Percentiles rank a stretch among this genome's conserved stretches.
Evolutionary conservation across 2,888 invertebrate genomes (phyloP).

Genomic region (Drosophila barbarae): DNA sequence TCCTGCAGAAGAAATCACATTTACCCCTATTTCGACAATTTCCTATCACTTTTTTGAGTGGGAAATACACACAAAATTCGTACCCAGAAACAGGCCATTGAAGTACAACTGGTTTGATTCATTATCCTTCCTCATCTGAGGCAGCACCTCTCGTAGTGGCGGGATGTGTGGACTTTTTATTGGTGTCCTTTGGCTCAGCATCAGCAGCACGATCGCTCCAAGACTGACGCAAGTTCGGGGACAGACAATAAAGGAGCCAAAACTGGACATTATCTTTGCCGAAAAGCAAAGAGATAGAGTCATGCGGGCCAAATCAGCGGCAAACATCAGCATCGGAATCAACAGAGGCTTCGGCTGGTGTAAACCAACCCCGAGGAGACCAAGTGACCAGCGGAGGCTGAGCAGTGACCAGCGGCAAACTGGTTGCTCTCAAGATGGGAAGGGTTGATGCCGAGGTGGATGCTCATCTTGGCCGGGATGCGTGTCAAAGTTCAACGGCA

Average conservation of each 20-base stretch:
- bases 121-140: constrained; percentile 9
- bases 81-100: constrained; percentile 20
- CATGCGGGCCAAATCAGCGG: constrained; percentile 66
- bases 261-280: constrained; percentile 71
- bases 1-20: background rate
- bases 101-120: constrained; percentile 26
- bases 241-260: constrained; percentile 43
- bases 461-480: constrained; percentile 66
- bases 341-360: constrained; percentile 37
- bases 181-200: constrained; percentile 69
- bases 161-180: constrained; percentile 67
- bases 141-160: constrained; percentile 16
- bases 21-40: background rate
- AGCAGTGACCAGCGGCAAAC: constrained; percentile 47
- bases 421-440: constrained; percentile 51
- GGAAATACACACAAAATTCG: background rate
- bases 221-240: constrained; percentile 16
- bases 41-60: background rate
- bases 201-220: constrained; percentile 29
- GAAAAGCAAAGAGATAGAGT: constrained; percentile 47
- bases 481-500: constrained; percentile 68
- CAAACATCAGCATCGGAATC: constrained; percentile 33
- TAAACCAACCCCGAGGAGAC: constrained; percentile 49
- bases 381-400: constrained; percentile 55
- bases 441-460: constrained; percentile 29